Conservation (phyloP, 2,888 invertebrate species). For the Xestia xanthographa region DNA sequence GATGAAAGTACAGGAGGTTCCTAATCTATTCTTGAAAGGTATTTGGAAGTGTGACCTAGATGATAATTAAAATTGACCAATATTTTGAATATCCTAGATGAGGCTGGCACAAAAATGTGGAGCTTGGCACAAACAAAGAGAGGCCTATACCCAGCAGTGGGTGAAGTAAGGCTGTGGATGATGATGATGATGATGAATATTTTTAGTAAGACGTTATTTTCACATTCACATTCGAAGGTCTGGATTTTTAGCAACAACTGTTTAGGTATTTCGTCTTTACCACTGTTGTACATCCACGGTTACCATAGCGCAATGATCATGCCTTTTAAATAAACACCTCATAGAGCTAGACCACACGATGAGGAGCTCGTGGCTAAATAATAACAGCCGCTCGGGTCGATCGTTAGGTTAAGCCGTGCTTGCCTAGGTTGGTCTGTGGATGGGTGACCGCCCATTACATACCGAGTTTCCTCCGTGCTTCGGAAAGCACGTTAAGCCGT, state of each 20-base stretch:
- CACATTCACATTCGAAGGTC: not conserved
- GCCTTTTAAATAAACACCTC: not conserved
- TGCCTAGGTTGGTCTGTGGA: too few species aligned
- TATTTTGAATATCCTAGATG: not conserved
- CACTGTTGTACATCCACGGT: not conserved
- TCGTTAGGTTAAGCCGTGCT: too few species aligned
- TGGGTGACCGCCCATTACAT: too few species aligned
- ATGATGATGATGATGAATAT: not conserved
- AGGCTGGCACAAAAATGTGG: too few species aligned
- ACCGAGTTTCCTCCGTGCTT: too few species aligned
- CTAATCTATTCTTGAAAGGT: constrained; percentile 1
- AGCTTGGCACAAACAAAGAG: too few species aligned
- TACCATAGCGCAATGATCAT: not conserved
- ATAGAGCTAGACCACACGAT: too few species aligned
- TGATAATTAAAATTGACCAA: not conserved
- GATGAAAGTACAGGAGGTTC: constrained; percentile 22
- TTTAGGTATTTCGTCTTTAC: not conserved
- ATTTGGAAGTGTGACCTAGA: constrained; percentile 1
- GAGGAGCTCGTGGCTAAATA: too few species aligned
- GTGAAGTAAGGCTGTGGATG: too few species aligned
- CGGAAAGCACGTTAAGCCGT: too few species aligned
- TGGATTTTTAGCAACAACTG: not conserved
- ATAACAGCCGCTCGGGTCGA: too few species aligned
- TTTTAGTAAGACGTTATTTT: not conserved
- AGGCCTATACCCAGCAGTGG: too few species aligned